Conservation (phyloP, 1,140 invertebrate genomes). For the Phenacoccus solenopsis region DNA sequence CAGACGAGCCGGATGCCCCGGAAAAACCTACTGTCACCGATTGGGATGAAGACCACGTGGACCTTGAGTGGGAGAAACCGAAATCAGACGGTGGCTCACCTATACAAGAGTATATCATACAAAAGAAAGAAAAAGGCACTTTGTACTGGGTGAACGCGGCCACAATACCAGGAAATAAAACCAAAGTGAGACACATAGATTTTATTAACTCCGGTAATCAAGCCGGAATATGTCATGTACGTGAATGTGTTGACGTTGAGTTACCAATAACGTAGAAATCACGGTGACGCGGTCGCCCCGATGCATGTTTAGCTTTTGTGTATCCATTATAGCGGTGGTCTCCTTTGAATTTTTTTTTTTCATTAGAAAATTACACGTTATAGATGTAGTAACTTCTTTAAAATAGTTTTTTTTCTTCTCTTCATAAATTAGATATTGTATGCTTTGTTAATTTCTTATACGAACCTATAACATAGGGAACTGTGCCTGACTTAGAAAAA, state of each 20-base stretch:
- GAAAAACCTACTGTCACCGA: slow-evolving; percentile 78
- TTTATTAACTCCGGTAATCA: background rate
- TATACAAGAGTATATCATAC: slow-evolving; percentile 83
- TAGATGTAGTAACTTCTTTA: too few relatives aligned
- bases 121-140: slow-evolving; percentile 88
- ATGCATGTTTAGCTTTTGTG: too few relatives aligned
- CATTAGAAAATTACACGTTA: too few relatives aligned
- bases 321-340: too few relatives aligned
- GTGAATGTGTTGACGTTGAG: background rate
- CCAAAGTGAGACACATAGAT: slow-evolving; percentile 37
- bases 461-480: slow-evolving; percentile 36
- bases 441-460: background rate
- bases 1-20: slow-evolving; percentile 80
- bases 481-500: slow-evolving; percentile 77
- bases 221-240: background rate
- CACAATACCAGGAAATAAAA: slow-evolving; percentile 67
- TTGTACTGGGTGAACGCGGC: slow-evolving; percentile 81
- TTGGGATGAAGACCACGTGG: slow-evolving; percentile 87
- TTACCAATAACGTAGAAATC: background rate
- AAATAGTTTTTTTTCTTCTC: too few relatives aligned
- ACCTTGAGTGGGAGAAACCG: slow-evolving; percentile 76
- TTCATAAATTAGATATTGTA: background rate
- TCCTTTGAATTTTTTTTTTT: too few relatives aligned
- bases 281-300: too few relatives aligned
- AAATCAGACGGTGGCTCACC: slow-evolving; percentile 81